phyloP scores from a whole-genome alignment of 1,140 invertebrate species.

The Rhysida immarginata region DNA sequence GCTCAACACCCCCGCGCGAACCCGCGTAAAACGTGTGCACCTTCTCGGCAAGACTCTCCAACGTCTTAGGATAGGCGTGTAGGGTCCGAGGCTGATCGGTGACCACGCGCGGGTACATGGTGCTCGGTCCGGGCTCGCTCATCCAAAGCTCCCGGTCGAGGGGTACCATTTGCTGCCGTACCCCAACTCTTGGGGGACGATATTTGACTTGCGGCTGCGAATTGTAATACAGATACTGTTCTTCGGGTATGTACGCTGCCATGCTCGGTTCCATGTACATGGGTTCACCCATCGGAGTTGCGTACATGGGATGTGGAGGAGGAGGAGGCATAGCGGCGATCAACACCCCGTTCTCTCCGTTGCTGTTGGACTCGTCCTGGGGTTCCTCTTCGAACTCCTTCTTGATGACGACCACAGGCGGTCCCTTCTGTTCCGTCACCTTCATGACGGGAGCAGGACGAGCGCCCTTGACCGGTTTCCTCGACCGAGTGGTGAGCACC shows the following conservation, averaged over 20 bases:
- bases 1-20: conserved; percentile 21
- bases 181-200: conserved; percentile 9
- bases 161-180: conserved; percentile 9
- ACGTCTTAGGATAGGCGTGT: conserved; percentile 70
- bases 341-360: conserved; percentile 15
- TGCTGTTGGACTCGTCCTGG: conserved; percentile 35
- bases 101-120: conserved; percentile 49
- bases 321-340: too few relatives aligned
- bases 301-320: background rate
- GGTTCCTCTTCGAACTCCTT: conserved; percentile 76
- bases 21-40: conserved; percentile 21
- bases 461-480: conserved; percentile 24
- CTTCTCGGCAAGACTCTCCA: conserved; percentile 77
- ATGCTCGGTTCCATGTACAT: background rate
- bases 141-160: conserved; percentile 7
- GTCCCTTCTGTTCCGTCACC: conserved; percentile 63
- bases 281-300: conserved; percentile 1
- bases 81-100: conserved; percentile 54
- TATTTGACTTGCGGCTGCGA: conserved; percentile 32
- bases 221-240: conserved; percentile 65
- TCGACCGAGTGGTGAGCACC: conserved; percentile 72
- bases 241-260: conserved; percentile 29
- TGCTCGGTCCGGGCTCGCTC: conserved; percentile 4
- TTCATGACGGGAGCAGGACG: conserved; percentile 43
- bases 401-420: conserved; percentile 85